Percentiles rank a stretch among this genome's conserved stretches.
Evolutionary conservation across 2,113 vertebrate genomes (phyloP).

Genomic region (Microcebus jonahi): DNA sequence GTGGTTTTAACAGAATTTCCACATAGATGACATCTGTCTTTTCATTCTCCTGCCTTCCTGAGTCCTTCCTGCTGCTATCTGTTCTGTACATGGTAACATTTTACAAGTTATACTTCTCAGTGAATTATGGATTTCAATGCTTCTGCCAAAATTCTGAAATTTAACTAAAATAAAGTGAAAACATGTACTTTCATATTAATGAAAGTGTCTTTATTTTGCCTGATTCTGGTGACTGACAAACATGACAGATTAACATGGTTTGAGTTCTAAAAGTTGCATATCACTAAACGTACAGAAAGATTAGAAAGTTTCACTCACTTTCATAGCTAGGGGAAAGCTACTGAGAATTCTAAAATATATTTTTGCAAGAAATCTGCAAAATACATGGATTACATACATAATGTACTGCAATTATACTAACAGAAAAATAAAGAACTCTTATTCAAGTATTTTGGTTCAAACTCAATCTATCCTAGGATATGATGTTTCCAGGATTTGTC

Average conservation of each 20-base stretch:
- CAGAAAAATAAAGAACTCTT: not conserved
- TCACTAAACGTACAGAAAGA: not conserved
- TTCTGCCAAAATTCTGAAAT: not conserved
- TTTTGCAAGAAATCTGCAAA: not conserved
- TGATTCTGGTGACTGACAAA: not conserved
- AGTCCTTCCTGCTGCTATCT: not conserved
- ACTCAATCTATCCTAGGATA: not conserved
- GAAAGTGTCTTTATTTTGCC: not conserved
- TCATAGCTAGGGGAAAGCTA: not conserved
- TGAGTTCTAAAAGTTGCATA: not conserved
- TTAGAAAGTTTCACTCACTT: not conserved
- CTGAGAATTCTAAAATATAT: not conserved
- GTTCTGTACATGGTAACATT: not conserved
- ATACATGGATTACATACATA: not conserved
- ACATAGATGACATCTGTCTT: not conserved
- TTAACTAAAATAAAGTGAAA: too few species aligned
- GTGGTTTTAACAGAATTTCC: not conserved
- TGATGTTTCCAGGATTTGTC: fast-evolving
- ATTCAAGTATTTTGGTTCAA: not conserved
- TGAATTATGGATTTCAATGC: not conserved
- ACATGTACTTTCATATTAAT: not conserved
- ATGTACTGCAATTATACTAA: not conserved
- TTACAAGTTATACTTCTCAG: not conserved
- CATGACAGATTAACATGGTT: not conserved
- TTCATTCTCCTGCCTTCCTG: not conserved